A percentile compares a stretch with the other conserved stretches of the same genome.
Conservation (phyloP, 2,113 vertebrate species). For the Gymnarchus niloticus region DNA sequence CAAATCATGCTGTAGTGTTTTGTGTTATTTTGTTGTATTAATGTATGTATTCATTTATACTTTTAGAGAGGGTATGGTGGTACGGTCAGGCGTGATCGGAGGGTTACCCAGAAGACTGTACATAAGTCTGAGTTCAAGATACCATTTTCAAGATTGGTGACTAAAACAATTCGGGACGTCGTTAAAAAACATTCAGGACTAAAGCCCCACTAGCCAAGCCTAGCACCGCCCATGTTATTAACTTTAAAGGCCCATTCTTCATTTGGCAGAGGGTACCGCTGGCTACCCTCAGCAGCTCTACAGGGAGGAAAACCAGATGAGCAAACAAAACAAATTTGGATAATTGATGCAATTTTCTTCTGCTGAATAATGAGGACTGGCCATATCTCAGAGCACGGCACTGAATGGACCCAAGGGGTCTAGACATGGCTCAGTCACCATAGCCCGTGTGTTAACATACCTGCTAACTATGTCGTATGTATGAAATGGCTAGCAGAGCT, state of each 20-base stretch:
- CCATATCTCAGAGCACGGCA: not conserved
- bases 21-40: not conserved
- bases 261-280: not conserved
- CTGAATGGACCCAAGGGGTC: not conserved
- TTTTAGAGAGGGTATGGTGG: too few species aligned
- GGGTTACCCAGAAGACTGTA: too few species aligned
- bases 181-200: too few species aligned
- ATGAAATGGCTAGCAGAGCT: not conserved
- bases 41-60: not conserved
- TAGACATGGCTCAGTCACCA: not conserved
- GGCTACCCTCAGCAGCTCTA: not conserved
- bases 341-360: slow-evolving; percentile 14
- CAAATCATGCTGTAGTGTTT: not conserved
- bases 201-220: too few species aligned
- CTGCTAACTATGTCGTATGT: not conserved
- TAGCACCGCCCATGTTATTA: too few species aligned
- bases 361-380: not conserved
- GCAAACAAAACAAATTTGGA: not conserved
- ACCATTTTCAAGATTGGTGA: too few species aligned
- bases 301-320: not conserved
- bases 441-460: not conserved
- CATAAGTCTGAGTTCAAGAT: too few species aligned
- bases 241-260: not conserved
- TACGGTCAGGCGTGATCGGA: too few species aligned
- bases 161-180: too few species aligned